Evolutionary conservation across 2,797 vertebrate species (phyloP), one percentile per base, ranked within the genome.

Genomic region (Lepus townsendii): DNA sequence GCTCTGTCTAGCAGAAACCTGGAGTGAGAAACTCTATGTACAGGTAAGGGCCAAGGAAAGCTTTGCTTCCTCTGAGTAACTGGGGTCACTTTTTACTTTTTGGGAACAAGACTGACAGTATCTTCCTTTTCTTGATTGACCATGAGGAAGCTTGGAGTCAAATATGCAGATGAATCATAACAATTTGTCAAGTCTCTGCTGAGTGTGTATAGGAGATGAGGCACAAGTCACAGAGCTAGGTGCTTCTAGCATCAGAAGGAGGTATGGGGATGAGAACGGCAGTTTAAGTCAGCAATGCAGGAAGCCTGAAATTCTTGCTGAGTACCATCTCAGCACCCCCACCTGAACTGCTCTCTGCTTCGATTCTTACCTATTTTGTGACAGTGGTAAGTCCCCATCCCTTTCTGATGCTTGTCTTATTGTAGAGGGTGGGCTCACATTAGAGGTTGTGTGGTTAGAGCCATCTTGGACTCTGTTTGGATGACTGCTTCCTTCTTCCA

Each of bases 1-100:
- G 50, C 71, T 90, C 82, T 54, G 79, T 95, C 79, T 83, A 10
- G 38, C 30, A 7, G 60, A 68, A 95, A 68, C 50, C 50, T 32
- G 42, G 26, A 52, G 76, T 30, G 94, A 85, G 79, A 50, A 30
- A 14, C 35, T 57, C 84, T 42, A 54, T 47, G 71, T 65, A 75
- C 63, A 60, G 77, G 35, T 38, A 32, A 88, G 35, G 62, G 42
- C 50, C 57, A n/a, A 54, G 32, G 16, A 38, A 47, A n/a, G 4
- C 12, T 19, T 68, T 52, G 27, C 65, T 92, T 92, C 52, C 35
- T 94, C 35, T 57, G n/a, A 54, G 69, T 52, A 78, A 6, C 27
- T 54, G 52, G 60, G 30, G 8, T 6, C 22, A 14, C 2, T 35
- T 35, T 17, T 42, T 85, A 16, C 42, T 79, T 93, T 87, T 84